These are phyloP conservation scores for Pollenia angustigena DNA, from an alignment of 2,888 invertebrate species.

Conservation along the genomic window DNA sequence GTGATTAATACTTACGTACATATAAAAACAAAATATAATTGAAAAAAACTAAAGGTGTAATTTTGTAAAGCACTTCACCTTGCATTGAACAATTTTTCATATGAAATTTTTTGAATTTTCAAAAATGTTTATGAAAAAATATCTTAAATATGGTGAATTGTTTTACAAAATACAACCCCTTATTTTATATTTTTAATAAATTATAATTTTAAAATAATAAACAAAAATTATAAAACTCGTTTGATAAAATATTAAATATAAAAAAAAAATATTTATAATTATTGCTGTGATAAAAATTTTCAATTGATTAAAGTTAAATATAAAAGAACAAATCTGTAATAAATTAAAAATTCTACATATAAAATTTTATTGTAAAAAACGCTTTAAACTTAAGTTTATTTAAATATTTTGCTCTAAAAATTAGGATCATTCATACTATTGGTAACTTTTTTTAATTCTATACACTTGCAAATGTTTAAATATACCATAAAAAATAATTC, in stretches of 20 bases:
- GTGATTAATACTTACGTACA: too few species aligned
- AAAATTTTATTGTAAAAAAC: too few species aligned
- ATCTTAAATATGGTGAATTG: not conserved
- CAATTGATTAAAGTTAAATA: constrained; percentile 78
- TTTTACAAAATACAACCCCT: constrained; percentile 43
- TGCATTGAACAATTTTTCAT: not conserved
- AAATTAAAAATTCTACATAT: not conserved
- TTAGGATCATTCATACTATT: too few species aligned
- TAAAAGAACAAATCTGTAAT: constrained; percentile 29
- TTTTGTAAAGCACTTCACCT: too few species aligned
- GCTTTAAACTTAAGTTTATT: too few species aligned
- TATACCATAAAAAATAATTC: too few species aligned
- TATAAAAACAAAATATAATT: too few species aligned
- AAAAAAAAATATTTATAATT: constrained; percentile 74
- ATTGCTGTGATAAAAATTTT: constrained; percentile 83
- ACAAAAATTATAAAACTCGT: constrained; percentile 45
- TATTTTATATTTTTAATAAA: constrained; percentile 46
- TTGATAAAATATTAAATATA: constrained; percentile 45
- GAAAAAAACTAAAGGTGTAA: too few species aligned
- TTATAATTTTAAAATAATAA: constrained; percentile 10
- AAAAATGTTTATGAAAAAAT: not conserved
- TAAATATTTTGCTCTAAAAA: too few species aligned
- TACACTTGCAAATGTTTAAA: too few species aligned
- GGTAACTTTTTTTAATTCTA: too few species aligned
- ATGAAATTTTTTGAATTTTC: constrained; percentile 10